Base-by-base conservation (phyloP, 53 echinoderm and acorn worm species). In the Holothuria scabra region DNA sequence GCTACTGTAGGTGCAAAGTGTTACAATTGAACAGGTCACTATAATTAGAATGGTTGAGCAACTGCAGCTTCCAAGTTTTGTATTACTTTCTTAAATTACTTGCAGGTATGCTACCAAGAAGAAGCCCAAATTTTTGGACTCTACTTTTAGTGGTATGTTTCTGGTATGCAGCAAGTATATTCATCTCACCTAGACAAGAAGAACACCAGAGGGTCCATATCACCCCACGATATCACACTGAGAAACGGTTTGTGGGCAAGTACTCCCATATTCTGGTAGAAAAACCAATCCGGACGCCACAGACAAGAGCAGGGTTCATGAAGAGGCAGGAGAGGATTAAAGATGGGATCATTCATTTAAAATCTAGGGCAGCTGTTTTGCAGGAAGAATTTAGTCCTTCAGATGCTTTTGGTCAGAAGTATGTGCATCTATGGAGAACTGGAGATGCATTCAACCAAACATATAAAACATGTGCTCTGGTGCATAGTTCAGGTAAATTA, bases 401-500 rank as follows among this genome's bases (percentile, higher is more conserved):
- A 23, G 72, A 46, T 48, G 34, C 44, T 46, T n/a, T 26, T 2
- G n/a, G 14, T 12, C 20, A 72, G 20, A 72, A 44, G 72, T 72
- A 72, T 46, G 24, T 46, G 20, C 46, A 38, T 34, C 41, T 69
- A 22, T 22, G 69, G 22, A 23, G 34, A 69, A 16, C 20, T 41
- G 69, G 31, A 33, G 32, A 69, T 37, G 10, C n/a, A 69, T 21
- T 69, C n/a, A 69, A 69, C 69, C 35, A 33, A 7, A 33, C 69
- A 4, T 69, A 37, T 21, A 35, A 34, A 21, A 33, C 69, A 20
- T 69, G 69, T 69, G 69, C 69, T 37, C 22, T 69, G 38, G 69
- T 33, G 35, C 69, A 69, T 21, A 69, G 69, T 22, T 69, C 69
- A 69, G 69, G 69, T 69, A 69, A 32, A 52, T 14, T 52, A 12